Conservation (phyloP, 2,113 vertebrate species). For the Pituophis catenifer region DNA sequence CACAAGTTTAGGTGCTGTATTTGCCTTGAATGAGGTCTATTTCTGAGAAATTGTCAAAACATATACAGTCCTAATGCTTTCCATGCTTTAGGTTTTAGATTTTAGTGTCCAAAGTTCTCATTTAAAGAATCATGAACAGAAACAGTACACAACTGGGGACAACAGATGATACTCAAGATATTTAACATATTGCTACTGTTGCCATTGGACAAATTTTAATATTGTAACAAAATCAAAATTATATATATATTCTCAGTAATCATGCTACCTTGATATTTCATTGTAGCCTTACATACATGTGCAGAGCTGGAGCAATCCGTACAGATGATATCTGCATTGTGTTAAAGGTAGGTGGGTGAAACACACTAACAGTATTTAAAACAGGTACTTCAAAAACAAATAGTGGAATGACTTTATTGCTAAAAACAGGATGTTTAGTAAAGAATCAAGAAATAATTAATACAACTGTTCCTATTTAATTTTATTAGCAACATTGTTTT, state of each 20-base stretch:
- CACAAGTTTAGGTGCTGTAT: background rate
- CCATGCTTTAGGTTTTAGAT: background rate
- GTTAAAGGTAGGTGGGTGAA: slow-evolving; percentile 81
- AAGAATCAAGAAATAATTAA: background rate
- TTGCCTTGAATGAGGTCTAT: background rate
- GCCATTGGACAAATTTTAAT: background rate
- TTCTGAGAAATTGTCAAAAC: background rate
- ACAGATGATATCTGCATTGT: slow-evolving; percentile 90
- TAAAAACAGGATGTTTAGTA: background rate
- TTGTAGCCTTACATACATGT: slow-evolving; percentile 97
- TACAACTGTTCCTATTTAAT: background rate
- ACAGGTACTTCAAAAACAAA: background rate
- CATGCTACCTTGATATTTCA: slow-evolving; percentile 43
- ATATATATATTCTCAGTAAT: background rate
- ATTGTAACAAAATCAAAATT: background rate
- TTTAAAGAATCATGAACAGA: background rate
- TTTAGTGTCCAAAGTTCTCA: background rate
- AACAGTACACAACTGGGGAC: background rate
- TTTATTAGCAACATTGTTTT: background rate
- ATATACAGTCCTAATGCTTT: background rate
- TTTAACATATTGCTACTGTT: background rate
- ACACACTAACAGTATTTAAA: background rate
- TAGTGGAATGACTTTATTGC: background rate
- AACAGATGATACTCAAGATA: background rate
- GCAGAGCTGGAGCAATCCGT: slow-evolving; percentile 93